Evolutionary conservation across 2,797 vertebrate genomes (phyloP).

Genomic region (Xenops minutus): DNA sequence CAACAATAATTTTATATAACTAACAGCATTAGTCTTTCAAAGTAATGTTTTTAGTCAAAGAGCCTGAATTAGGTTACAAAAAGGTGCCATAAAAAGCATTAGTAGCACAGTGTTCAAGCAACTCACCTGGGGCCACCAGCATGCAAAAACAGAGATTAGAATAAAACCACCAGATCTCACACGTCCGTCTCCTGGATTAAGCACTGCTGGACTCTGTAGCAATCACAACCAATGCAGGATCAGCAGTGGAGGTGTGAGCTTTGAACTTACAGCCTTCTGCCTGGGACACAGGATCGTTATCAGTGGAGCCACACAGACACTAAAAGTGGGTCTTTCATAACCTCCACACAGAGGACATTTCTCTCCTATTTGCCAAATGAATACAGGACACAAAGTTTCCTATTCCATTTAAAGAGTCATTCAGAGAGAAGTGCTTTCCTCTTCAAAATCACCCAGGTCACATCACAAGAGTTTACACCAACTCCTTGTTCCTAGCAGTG

Average conservation of each 20-base stretch:
- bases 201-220: neutral
- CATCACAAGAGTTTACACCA: neutral
- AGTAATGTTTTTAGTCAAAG: neutral
- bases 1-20: neutral
- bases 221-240: neutral
- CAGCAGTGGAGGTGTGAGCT: neutral
- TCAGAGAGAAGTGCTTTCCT: neutral
- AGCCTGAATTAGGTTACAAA: neutral
- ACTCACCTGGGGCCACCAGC: conserved; percentile 40
- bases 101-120: neutral
- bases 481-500: neutral
- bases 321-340: conserved; percentile 21
- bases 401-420: neutral
- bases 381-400: neutral
- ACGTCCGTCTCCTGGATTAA: neutral
- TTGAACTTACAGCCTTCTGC: neutral
- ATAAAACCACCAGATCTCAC: neutral
- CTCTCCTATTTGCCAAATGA: neutral
- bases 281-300: neutral
- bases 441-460: neutral
- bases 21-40: neutral
- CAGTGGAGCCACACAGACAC: neutral
- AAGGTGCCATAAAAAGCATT: neutral
- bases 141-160: neutral
- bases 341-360: neutral